These are phyloP conservation scores for Cheilosia pagana DNA, from an alignment of 2,888 invertebrate genomes.

Conservation along the genomic window DNA sequence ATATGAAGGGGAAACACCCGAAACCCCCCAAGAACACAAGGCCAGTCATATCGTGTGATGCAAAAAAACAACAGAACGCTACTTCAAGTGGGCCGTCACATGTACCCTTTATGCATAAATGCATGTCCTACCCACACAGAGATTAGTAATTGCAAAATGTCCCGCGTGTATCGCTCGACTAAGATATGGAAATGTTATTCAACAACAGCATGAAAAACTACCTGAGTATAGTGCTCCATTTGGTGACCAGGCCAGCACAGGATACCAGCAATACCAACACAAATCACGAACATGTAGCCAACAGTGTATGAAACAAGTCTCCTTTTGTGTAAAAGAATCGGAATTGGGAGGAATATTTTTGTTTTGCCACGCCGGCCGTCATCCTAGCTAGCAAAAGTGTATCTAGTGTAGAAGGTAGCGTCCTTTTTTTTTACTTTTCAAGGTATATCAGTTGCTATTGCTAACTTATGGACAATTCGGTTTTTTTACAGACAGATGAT, in stretches of 20 bases:
- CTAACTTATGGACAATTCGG: no score
- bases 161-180: conserved; percentile 27
- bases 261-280: neutral
- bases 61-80: neutral
- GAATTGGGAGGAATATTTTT: no score
- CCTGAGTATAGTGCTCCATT: neutral
- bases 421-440: no score
- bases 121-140: conserved; percentile 1
- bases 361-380: no score
- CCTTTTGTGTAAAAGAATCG: no score
- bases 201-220: conserved; percentile 17
- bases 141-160: conserved; percentile 41
- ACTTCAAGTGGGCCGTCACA: neutral
- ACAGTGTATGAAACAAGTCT: neutral
- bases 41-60: neutral
- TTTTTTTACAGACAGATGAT: no score
- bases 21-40: conserved; percentile 1
- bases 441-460: no score
- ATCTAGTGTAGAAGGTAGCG: no score
- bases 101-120: neutral
- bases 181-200: conserved; percentile 58
- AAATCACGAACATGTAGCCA: neutral
- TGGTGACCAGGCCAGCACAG: neutral
- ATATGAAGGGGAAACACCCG: neutral
- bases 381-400: no score